A percentile compares a stretch with the other conserved stretches of the same genome.
These are phyloP conservation scores for Spilogale gracilis DNA, from an alignment of 2,113 vertebrate species.

Conservation along the genomic window DNA sequence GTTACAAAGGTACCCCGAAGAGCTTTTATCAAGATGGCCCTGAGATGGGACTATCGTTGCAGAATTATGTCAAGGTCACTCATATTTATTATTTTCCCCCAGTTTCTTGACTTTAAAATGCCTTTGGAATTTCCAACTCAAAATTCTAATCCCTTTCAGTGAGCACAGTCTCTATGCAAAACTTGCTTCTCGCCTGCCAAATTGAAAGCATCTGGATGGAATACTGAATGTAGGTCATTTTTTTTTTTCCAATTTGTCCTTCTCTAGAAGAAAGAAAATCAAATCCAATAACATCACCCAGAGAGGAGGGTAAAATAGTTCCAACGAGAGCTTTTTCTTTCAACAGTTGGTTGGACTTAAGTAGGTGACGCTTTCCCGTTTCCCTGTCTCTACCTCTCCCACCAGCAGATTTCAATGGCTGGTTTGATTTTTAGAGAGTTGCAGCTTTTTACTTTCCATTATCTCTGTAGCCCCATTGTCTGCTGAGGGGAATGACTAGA, in stretches of 20 bases:
- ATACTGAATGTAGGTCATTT: slow-evolving; percentile 76
- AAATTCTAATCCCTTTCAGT: slow-evolving; percentile 70
- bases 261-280: slow-evolving; percentile 70
- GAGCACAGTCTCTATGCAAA: slow-evolving; percentile 75
- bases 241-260: slow-evolving; percentile 8
- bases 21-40: not conserved
- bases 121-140: slow-evolving; percentile 71
- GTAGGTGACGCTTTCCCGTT: not conserved
- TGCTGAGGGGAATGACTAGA: not conserved
- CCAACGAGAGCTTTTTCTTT: slow-evolving; percentile 29
- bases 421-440: not conserved
- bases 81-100: slow-evolving; percentile 53
- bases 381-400: not conserved
- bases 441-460: not conserved
- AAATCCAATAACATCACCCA: slow-evolving; percentile 67
- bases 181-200: slow-evolving; percentile 75
- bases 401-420: not conserved
- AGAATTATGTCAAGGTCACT: slow-evolving; percentile 59
- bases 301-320: slow-evolving; percentile 30
- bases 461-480: not conserved
- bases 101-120: slow-evolving; percentile 75
- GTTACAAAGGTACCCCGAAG: not conserved
- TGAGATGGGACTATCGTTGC: not conserved
- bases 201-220: slow-evolving; percentile 76
- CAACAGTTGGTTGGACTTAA: not conserved